Conservation (phyloP, 2,888 invertebrate genomes). For the Agrypnus murinus region DNA sequence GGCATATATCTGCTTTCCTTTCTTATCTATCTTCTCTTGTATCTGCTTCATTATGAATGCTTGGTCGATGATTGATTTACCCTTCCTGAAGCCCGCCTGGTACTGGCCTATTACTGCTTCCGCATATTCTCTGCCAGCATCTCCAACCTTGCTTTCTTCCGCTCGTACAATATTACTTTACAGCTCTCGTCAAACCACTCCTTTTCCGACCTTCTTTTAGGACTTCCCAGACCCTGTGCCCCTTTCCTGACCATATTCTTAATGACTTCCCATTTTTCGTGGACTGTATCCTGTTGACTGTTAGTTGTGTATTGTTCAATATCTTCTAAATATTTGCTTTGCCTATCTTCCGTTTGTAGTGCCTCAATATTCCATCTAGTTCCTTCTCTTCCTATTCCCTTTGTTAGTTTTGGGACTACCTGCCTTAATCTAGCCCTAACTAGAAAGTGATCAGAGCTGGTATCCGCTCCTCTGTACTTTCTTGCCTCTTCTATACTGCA, state of each 20-base stretch:
- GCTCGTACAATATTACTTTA: too few species aligned
- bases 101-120: too few species aligned
- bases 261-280: not conserved
- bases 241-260: not conserved
- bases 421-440: constrained; percentile 23
- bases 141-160: too few species aligned
- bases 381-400: not conserved
- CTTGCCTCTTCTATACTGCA: constrained; percentile 31
- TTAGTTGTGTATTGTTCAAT: not conserved
- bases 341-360: too few species aligned
- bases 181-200: too few species aligned
- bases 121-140: too few species aligned
- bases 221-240: not conserved
- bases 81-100: too few species aligned
- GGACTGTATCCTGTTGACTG: not conserved
- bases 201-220: not conserved
- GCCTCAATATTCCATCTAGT: not conserved
- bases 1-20: too few species aligned
- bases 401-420: not conserved
- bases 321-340: too few species aligned
- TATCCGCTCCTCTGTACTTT: constrained; percentile 43
- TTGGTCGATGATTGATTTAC: too few species aligned
- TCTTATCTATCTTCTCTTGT: too few species aligned
- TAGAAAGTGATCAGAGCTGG: constrained; percentile 47
- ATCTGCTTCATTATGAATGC: too few species aligned